Base-by-base conservation (phyloP, 2,888 invertebrate genomes). In the Argyresthia albistria region DNA sequence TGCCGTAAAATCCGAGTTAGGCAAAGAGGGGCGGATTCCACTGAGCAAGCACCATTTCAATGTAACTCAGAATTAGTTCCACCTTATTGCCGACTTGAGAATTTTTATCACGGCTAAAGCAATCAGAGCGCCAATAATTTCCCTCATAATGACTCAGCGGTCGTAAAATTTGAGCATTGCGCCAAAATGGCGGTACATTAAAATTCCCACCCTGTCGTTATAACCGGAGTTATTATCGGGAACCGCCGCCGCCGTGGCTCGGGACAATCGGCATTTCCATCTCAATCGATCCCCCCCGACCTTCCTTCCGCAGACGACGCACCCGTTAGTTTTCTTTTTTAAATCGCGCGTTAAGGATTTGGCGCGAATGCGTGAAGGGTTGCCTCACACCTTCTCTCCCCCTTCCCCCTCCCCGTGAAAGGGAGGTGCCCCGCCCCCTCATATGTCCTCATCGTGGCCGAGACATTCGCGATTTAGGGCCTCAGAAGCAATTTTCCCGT, bases 141-240 rank as follows among this genome's bases (percentile, higher is more conserved):
- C 86, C 80, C 79, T 87, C 84, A 84, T 87, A 86, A 87, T 86
- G 86, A 87, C 84, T 78, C 65, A 69, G 73, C 63, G 83, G 76
- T 83, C 86, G 79, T 87, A 86, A 87, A 87, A 86, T 86, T 86
- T 86, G 83, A 86, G 84, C 86, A 83, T 82, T 84, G 86, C 83
- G 84, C 84, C 83, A 82, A 84, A 86, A 87, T 86, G 86, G 86
- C 82, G 81, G 83, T 74, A 81, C 86, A 86, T 87, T 87, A 87
- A 87, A 87, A 87, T 87, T 86, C 86, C 78, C 86, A 76, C 86
- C 83, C 84, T 76, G 77, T 80, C 84, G 86, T 87, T 87, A 87
- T 84, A 83, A 80, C 74, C 69, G 80, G 76, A 83, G 81, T 81
- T 84, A 53, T 53, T 53, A 83, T 82, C 79, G 77, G 72, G 63